Evolutionary conservation across 2,888 invertebrate genomes (phyloP).

Genomic region (Hirtodrosophila trivittata): DNA sequence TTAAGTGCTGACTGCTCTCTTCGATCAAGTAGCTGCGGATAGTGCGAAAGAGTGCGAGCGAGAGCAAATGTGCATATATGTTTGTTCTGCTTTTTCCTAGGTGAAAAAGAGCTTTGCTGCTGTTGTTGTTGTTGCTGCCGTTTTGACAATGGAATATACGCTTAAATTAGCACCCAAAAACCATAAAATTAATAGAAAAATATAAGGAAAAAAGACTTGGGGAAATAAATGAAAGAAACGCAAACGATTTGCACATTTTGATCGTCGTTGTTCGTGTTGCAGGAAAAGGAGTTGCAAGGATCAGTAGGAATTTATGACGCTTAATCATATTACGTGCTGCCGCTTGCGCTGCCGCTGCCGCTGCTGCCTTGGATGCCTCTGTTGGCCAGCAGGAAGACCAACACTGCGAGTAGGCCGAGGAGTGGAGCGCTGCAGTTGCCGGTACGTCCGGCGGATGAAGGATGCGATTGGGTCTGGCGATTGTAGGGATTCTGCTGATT

Average conservation of each 20-base stretch:
- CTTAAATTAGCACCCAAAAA: constrained; percentile 22
- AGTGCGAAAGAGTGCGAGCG: too few relatives aligned
- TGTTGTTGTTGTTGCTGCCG: constrained; percentile 12
- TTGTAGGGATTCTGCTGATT: constrained; percentile 82
- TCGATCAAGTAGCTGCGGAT: too few relatives aligned
- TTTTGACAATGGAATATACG: too few relatives aligned
- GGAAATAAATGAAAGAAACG: constrained; percentile 7
- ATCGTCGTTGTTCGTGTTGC: constrained; percentile 20
- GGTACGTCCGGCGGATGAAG: constrained; percentile 58
- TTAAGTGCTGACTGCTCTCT: too few relatives aligned
- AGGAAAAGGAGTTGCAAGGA: not conserved
- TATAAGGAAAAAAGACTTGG: not conserved
- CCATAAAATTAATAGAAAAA: constrained; percentile 5
- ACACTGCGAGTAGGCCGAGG: constrained; percentile 4
- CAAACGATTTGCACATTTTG: constrained; percentile 11
- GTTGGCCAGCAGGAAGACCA: constrained; percentile 26
- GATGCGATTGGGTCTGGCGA: constrained; percentile 83
- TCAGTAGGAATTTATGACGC: constrained; percentile 11
- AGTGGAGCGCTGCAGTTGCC: constrained; percentile 7
- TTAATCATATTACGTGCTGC: constrained; percentile 48
- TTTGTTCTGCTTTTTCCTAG: too few relatives aligned
- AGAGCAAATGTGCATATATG: too few relatives aligned
- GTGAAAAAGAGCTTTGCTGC: constrained; percentile 1
- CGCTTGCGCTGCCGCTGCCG: not conserved
- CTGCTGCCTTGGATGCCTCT: not conserved